phyloP scores from a whole-genome alignment of 2,888 invertebrate species.

The Fragum whitleyi region DNA sequence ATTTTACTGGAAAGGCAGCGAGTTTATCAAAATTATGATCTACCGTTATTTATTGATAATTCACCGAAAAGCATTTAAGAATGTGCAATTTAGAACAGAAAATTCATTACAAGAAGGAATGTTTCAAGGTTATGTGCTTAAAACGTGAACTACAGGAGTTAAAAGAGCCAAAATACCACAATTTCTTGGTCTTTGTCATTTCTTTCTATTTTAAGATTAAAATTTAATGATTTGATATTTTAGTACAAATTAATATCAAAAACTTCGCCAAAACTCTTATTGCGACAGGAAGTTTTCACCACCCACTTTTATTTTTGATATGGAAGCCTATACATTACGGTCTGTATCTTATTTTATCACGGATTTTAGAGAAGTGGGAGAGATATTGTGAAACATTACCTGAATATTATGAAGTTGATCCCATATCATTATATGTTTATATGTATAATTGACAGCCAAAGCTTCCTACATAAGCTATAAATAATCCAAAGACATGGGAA shows the following conservation, averaged over 20 bases:
- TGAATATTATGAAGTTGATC: background rate
- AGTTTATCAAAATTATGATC: too few relatives aligned
- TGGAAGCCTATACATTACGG: background rate
- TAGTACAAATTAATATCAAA: background rate
- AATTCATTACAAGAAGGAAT: too few relatives aligned
- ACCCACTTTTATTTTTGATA: constrained; percentile 13
- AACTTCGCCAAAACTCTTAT: background rate
- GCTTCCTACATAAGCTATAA: constrained; percentile 38
- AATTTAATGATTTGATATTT: too few relatives aligned
- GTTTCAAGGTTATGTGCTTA: too few relatives aligned
- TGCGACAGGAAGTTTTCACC: background rate
- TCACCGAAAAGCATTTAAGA: too few relatives aligned
- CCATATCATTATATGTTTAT: constrained; percentile 19
- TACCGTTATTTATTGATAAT: too few relatives aligned
- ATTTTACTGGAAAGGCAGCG: too few relatives aligned
- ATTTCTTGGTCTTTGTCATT: too few relatives aligned
- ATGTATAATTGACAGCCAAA: constrained; percentile 19
- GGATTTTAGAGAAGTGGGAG: constrained; percentile 14
- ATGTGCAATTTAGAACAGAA: too few relatives aligned
- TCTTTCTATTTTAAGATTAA: too few relatives aligned
- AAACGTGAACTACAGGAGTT: too few relatives aligned
- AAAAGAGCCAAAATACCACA: too few relatives aligned
- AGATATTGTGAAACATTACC: constrained; percentile 17
- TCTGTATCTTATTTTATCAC: constrained; percentile 23
- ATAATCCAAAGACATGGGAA: constrained; percentile 60